phyloP scores from a whole-genome alignment of 2,113 vertebrate species.

The Tinamus guttatus region DNA sequence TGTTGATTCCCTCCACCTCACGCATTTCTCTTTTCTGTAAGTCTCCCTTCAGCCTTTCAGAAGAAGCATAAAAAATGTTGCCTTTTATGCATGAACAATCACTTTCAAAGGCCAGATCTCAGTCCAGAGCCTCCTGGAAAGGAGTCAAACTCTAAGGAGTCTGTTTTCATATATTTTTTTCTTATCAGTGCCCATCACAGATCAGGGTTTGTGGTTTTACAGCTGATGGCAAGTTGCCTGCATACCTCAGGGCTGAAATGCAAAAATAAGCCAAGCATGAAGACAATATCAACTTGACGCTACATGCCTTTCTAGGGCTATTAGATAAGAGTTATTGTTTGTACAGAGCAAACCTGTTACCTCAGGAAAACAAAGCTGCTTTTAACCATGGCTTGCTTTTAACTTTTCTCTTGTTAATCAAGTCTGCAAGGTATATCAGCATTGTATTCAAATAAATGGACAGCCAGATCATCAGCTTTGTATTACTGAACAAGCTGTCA shows the following conservation, averaged over 20 bases:
- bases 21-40: neutral
- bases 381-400: constrained; percentile 38
- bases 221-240: constrained; percentile 71
- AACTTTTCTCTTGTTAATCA: constrained; percentile 24
- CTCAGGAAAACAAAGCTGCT: constrained; percentile 59
- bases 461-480: neutral
- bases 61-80: neutral
- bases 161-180: constrained; percentile 69
- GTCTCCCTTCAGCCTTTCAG: constrained; percentile 36
- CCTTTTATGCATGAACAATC: constrained; percentile 50
- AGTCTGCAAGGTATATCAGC: neutral
- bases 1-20: neutral
- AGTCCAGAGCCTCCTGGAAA: constrained; percentile 58
- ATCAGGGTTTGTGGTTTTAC: constrained; percentile 70
- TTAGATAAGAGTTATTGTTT: constrained; percentile 72
- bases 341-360: constrained; percentile 69
- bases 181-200: constrained; percentile 65
- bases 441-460: neutral
- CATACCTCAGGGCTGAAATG: constrained; percentile 70
- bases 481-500: neutral
- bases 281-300: constrained; percentile 70
- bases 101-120: constrained; percentile 61
- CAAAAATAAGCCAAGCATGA: constrained; percentile 68
- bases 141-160: constrained; percentile 59
- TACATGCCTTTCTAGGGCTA: constrained; percentile 71